Evolutionary conservation across 2,797 vertebrate genomes (phyloP), one percentile per base, ranked within the genome.

Genomic region (Sebastiscus tertius): DNA sequence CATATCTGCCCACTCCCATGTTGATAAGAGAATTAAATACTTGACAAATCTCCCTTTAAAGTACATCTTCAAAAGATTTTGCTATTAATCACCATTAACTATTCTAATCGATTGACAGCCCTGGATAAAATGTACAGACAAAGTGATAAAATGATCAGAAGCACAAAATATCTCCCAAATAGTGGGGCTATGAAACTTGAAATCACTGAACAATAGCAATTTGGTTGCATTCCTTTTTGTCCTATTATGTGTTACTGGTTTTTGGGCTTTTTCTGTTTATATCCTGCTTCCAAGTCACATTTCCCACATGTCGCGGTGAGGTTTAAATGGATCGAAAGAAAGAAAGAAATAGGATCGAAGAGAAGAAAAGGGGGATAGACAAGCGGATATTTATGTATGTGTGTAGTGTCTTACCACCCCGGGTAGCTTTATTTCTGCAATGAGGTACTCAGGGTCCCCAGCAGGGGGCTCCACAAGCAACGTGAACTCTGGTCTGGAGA

Each of bases 381-480:
- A 27, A 22, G 5, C 11, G 2, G 39, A 5, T 59, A 29, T 64
- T 34, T 33, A 4, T 58, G 33, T 59, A 14, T 46, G 8, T 61
- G 1, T 13, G 5, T 29, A 12, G 42, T 36, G 8, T 84, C 96
- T 95, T 87, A 98, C 97, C 96, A 97, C 93, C 59, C 96, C 97
- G 11, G 97, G 97, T 9, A 99, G 94, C 70, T 95, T 93, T 5
- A 98, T 95, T 87, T 97, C 97, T 0, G 96, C 97, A 42, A 97
- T 91, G 13, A 99, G 96, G 77, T 95, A 96, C 62, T 96, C 93
- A 0, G 96, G 96, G 1, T 95, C 80, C 46, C 94, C 95, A 92
- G 83, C 79, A 81, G 95, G 90, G 24, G 97, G 93, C 80, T 96
- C 95, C 3, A 96, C 95, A 33, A 94, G 26, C 72, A 97, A 88